A percentile compares a stretch with the other conserved stretches of the same genome.
Conservation (phyloP, 2,797 vertebrate genomes). For the Ptychobarbus kaznakovi region DNA sequence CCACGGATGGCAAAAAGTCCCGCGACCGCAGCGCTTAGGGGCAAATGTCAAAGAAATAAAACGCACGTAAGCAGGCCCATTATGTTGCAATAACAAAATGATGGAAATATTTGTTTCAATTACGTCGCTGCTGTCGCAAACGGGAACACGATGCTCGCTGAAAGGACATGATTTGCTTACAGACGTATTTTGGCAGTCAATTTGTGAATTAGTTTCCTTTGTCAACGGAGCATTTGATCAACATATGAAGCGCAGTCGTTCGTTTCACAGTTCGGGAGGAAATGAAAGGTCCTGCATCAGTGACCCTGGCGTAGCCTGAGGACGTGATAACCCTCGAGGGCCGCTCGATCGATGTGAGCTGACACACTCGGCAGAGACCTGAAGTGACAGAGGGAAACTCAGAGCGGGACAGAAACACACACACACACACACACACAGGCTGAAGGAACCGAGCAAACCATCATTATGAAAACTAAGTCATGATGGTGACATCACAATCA, state of each 20-base stretch:
- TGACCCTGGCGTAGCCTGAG: slow-evolving; percentile 25
- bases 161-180: slow-evolving; percentile 15
- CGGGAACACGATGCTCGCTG: neutral
- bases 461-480: no score
- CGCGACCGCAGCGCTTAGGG: slow-evolving; percentile 30
- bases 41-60: slow-evolving; percentile 62
- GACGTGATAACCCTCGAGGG: slow-evolving; percentile 37
- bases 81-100: slow-evolving; percentile 54
- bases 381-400: slow-evolving; percentile 10
- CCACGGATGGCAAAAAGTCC: slow-evolving; percentile 47
- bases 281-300: slow-evolving; percentile 33
- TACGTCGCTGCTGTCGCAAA: slow-evolving; percentile 13
- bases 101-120: slow-evolving; percentile 57
- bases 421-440: neutral
- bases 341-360: slow-evolving; percentile 47
- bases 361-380: slow-evolving; percentile 31
- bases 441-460: neutral
- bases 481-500: no score
- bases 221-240: neutral
- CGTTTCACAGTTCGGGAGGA: slow-evolving; percentile 15
- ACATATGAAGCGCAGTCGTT: neutral
- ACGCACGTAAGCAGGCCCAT: slow-evolving; percentile 55
- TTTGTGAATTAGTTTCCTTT: neutral
- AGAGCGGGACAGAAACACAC: neutral
- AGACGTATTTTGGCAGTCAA: neutral